Conservation (phyloP, 2,888 invertebrate genomes). For the Polymixis lichenea region DNA sequence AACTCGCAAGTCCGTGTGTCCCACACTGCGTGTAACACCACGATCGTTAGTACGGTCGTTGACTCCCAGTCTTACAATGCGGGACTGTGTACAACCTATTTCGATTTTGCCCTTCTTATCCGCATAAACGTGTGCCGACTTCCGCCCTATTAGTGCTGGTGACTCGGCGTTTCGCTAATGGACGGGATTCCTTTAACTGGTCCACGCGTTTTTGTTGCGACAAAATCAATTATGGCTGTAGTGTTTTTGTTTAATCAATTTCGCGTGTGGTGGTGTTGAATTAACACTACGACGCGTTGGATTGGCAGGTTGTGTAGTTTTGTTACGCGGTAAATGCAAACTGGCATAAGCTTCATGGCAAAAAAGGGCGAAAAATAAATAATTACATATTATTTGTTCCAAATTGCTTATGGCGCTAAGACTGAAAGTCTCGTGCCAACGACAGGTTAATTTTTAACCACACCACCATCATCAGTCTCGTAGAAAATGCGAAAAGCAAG, state of each 20-base stretch:
- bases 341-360: background rate
- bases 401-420: background rate
- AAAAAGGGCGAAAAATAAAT: background rate
- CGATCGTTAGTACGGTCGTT: conserved; percentile 78
- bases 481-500: conserved; percentile 40
- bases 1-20: conserved; percentile 42
- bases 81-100: conserved; percentile 71
- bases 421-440: background rate
- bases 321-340: background rate
- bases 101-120: conserved; percentile 75
- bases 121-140: conserved; percentile 67
- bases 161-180: conserved; percentile 69
- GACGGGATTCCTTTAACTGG: conserved; percentile 54
- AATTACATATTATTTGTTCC: background rate
- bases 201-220: conserved; percentile 49
- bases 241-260: conserved; percentile 54
- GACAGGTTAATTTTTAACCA: background rate
- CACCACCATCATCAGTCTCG: background rate
- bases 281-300: conserved; percentile 10
- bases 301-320: conserved; percentile 28
- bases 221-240: conserved; percentile 47
- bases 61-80: conserved; percentile 72
- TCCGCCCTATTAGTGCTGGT: conserved; percentile 67
- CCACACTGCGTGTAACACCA: conserved; percentile 67
- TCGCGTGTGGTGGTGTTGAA: conserved; percentile 15